A percentile compares a stretch with the other conserved stretches of the same genome.
Evolutionary conservation across 2,797 vertebrate genomes (phyloP).

Genomic region (Crocodylus rhombifer): DNA sequence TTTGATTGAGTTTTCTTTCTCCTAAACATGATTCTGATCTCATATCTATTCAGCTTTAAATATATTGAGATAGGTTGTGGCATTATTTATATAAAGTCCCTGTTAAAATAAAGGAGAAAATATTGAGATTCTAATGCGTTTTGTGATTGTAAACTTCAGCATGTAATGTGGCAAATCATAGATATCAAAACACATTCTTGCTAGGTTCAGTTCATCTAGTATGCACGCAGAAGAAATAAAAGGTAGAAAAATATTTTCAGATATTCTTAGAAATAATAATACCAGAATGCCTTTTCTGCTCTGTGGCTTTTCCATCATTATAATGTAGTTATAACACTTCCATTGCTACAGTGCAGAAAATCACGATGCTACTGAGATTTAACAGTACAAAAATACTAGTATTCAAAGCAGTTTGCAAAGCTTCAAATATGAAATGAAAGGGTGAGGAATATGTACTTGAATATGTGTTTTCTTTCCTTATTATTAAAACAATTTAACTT

Average conservation of each 20-base stretch:
- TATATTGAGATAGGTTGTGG: not conserved
- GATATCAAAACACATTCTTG: not conserved
- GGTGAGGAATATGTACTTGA: not conserved
- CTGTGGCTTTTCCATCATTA: not conserved
- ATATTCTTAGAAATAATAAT: not conserved
- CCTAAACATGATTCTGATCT: not conserved
- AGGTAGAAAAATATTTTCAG: not conserved
- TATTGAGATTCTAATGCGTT: not conserved
- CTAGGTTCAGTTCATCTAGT: not conserved
- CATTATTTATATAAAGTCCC: not conserved
- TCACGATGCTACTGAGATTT: not conserved
- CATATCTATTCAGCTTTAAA: not conserved
- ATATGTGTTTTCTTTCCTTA: not conserved
- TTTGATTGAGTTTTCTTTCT: not conserved
- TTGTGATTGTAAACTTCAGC: not conserved
- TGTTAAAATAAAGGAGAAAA: not conserved
- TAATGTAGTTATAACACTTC: not conserved
- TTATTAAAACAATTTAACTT: constrained; percentile 4
- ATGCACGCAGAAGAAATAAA: not conserved
- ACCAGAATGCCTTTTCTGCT: not conserved
- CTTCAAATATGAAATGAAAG: not conserved
- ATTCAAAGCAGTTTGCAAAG: not conserved
- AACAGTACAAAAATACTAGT: not conserved
- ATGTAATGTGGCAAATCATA: not conserved
- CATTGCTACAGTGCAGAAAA: not conserved